Conservation (phyloP, 2,113 vertebrate genomes). For the Prunella fulvescens region DNA sequence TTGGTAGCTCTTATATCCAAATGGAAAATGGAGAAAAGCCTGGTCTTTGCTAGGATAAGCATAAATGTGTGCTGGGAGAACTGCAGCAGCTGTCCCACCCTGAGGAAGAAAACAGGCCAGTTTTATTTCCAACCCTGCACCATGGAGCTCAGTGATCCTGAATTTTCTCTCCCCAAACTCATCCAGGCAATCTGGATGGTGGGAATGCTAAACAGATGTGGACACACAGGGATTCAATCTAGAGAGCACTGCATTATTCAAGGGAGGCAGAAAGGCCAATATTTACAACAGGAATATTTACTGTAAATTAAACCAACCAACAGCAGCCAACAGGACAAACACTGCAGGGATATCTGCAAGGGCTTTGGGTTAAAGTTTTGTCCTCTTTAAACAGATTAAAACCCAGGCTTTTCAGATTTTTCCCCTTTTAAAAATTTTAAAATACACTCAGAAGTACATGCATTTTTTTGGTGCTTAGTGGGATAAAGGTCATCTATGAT, state of each 20-base stretch:
- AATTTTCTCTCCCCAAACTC: not conserved
- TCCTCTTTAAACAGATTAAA: not conserved
- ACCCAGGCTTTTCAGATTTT: not conserved
- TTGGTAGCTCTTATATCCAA: not conserved
- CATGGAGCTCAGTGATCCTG: not conserved
- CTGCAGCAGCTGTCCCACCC: not conserved
- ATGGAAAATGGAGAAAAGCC: not conserved
- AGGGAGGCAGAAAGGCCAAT: not conserved
- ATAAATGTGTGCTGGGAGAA: not conserved
- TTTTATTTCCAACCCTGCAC: not conserved
- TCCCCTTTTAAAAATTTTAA: not conserved
- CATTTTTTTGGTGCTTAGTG: not conserved
- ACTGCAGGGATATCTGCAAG: not conserved
- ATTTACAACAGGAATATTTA: not conserved
- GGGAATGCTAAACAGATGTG: not conserved
- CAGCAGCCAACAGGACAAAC: not conserved
- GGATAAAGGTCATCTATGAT: not conserved
- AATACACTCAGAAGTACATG: rapidly evolving
- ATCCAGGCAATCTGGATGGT: not conserved
- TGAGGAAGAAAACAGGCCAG: not conserved
- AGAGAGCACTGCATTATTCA: not conserved
- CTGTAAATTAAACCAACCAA: not conserved
- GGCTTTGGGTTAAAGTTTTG: not conserved
- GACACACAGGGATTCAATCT: not conserved
- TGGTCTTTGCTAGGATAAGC: not conserved